These are phyloP conservation scores for Molorchus minor DNA, from an alignment of 2,888 invertebrate species.

Conservation along the genomic window DNA sequence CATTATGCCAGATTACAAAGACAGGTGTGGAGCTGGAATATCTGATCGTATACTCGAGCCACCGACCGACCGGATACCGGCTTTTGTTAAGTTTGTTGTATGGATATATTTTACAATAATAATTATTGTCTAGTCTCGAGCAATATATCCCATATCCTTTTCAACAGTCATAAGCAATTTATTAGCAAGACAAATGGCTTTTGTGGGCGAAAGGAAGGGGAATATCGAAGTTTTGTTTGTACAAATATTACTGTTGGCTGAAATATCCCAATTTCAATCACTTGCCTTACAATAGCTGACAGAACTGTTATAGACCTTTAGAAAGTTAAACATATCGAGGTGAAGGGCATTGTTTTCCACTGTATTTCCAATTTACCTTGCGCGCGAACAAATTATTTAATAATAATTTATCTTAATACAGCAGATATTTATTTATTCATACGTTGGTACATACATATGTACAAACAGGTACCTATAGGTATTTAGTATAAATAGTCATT, in stretches of 20 bases:
- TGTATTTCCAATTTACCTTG: too few species aligned
- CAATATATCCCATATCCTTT: conserved; percentile 15
- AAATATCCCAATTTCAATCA: not conserved
- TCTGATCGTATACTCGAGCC: conserved; percentile 30
- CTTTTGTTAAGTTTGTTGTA: conserved; percentile 24
- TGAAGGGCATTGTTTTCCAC: not conserved
- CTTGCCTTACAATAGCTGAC: not conserved
- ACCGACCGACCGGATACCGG: conserved; percentile 11
- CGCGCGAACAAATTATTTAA: too few species aligned
- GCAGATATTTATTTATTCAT: too few species aligned
- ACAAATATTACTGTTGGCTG: too few species aligned
- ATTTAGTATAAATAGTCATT: too few species aligned
- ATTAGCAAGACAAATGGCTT: conserved; percentile 19
- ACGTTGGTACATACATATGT: too few species aligned
- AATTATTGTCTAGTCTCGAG: conserved; percentile 19
- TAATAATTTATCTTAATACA: too few species aligned
- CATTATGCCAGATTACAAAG: conserved; percentile 53
- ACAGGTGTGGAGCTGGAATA: conserved; percentile 44
- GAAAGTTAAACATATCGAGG: not conserved
- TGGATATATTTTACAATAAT: conserved; percentile 17
- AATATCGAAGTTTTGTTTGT: conserved; percentile 6
- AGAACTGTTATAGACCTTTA: not conserved
- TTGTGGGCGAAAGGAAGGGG: too few species aligned
- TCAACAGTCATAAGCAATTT: conserved; percentile 11
- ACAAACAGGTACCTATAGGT: too few species aligned